Conservation (phyloP, 2,888 invertebrate genomes). For the Drosophila melanosoma region DNA sequence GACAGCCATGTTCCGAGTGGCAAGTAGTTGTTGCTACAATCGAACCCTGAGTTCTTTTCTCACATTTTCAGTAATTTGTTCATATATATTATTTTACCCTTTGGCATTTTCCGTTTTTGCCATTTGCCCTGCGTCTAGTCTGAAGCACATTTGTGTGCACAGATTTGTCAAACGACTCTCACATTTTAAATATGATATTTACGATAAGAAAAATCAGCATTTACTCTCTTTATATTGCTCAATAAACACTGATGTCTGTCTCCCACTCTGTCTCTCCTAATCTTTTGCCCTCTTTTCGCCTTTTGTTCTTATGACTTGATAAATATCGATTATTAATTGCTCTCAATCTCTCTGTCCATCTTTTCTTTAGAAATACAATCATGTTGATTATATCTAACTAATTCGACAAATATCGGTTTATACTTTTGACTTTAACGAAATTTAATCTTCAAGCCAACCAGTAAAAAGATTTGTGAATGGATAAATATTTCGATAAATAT, state of each 20-base stretch:
- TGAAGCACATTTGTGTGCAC: conserved; percentile 36
- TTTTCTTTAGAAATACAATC: neutral
- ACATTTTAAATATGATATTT: conserved; percentile 10
- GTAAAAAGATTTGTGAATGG: too few species aligned
- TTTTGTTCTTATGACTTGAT: neutral
- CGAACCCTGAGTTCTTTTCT: conserved; percentile 29
- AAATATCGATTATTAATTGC: neutral
- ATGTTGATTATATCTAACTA: neutral
- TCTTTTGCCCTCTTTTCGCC: too few species aligned
- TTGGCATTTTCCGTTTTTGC: conserved; percentile 36
- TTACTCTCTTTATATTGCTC: neutral
- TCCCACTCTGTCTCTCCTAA: neutral
- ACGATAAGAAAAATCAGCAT: neutral
- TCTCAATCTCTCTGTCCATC: too few species aligned
- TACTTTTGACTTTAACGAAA: neutral
- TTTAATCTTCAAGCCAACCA: too few species aligned
- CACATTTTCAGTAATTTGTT: conserved; percentile 42
- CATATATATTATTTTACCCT: conserved; percentile 40
- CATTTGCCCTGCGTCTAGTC: conserved; percentile 4
- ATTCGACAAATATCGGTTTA: neutral
- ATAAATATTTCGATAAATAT: neutral
- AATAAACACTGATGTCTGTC: neutral
- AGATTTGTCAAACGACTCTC: conserved; percentile 14
- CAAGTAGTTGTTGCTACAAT: conserved; percentile 2
- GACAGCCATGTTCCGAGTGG: neutral